Percentiles rank a stretch among this genome's conserved stretches.
These are phyloP conservation scores for Sarcophaga rosellei DNA, from an alignment of 2,888 invertebrate species.

Conservation along the genomic window DNA sequence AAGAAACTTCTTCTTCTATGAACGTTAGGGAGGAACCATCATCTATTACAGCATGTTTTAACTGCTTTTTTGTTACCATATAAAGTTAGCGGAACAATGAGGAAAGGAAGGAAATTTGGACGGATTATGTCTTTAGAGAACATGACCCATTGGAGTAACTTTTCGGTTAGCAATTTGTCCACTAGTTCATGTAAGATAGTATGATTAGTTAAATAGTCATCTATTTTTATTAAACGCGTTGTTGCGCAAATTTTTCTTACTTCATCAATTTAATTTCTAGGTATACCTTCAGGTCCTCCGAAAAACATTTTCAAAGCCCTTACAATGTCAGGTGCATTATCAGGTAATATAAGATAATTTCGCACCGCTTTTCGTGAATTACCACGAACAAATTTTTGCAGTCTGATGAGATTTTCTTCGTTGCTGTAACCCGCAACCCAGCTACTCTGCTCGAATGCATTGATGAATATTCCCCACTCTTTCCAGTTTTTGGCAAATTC, in stretches of 20 bases:
- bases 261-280: conserved; percentile 29
- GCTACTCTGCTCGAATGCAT: conserved; percentile 25
- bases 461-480: conserved; percentile 41
- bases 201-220: conserved; percentile 43
- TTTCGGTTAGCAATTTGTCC: conserved; percentile 13
- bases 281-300: conserved; percentile 32
- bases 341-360: conserved; percentile 30
- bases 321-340: conserved; percentile 30
- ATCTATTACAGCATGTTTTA: conserved; percentile 10
- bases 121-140: not conserved
- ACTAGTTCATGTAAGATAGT: conserved; percentile 45
- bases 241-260: conserved; percentile 28
- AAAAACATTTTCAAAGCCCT: conserved; percentile 40
- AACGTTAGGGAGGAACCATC: conserved; percentile 32
- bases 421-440: conserved; percentile 27
- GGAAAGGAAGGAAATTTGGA: conserved; percentile 26
- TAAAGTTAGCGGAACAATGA: conserved; percentile 44
- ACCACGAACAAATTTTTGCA: conserved; percentile 30
- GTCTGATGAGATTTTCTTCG: conserved; percentile 31
- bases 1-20: conserved; percentile 41
- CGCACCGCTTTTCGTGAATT: conserved; percentile 30
- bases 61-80: conserved; percentile 28
- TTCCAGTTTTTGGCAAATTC: conserved; percentile 12
- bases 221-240: conserved; percentile 20
- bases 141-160: conserved; percentile 30